A percentile compares a stretch with the other conserved stretches of the same genome.
phyloP scores from a whole-genome alignment of 2,113 vertebrate genomes.

The Malurus melanocephalus region DNA sequence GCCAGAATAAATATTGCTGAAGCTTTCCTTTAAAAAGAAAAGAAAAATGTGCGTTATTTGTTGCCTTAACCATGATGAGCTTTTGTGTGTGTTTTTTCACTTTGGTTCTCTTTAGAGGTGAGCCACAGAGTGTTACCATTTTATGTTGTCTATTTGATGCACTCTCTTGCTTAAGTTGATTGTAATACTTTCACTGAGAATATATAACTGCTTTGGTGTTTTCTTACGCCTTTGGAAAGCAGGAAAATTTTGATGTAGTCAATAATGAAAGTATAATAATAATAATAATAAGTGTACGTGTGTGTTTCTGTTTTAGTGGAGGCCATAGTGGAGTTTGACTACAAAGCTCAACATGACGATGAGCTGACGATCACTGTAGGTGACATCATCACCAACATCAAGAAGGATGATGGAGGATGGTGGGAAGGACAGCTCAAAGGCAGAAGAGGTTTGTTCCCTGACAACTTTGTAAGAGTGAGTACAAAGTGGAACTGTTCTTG shows the following conservation, averaged over 20 bases:
- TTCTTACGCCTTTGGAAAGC: background rate
- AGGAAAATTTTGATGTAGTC: background rate
- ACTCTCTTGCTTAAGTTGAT: background rate
- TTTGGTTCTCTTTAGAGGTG: background rate
- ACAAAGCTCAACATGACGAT: constrained; percentile 97
- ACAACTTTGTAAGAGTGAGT: constrained; percentile 99
- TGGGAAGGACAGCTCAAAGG: constrained; percentile 97
- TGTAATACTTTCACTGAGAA: background rate
- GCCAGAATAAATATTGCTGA: background rate
- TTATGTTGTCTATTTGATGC: background rate
- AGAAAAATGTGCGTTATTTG: background rate
- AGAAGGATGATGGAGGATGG: constrained; percentile 95
- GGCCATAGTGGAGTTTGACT: constrained; percentile 98
- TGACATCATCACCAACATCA: constrained; percentile 96
- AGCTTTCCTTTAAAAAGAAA: background rate
- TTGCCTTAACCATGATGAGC: background rate
- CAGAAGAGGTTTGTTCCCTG: constrained; percentile 96
- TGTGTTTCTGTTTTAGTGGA: constrained; percentile 79
- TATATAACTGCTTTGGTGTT: background rate
- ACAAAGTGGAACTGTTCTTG: constrained; percentile 75
- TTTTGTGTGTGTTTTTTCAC: background rate
- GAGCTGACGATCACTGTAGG: constrained; percentile 96
- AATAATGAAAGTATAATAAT: background rate
- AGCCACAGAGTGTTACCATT: background rate
- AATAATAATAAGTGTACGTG: background rate